Base-by-base conservation (phyloP, 2,888 invertebrate species). In the Volucella inflata region DNA sequence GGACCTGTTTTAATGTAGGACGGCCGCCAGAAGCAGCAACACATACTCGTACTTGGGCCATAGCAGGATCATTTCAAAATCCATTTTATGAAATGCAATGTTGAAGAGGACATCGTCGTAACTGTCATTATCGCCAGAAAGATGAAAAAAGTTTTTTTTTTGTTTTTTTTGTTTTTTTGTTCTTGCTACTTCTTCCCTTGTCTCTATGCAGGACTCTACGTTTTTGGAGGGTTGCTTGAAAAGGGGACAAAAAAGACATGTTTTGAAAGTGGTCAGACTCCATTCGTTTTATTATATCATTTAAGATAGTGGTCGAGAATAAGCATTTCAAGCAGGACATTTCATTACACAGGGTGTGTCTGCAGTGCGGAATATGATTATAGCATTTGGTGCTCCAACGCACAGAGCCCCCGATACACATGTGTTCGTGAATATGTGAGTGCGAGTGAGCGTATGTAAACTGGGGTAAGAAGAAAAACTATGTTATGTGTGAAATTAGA, bases 11-110 rank as follows among this genome's bases (percentile, higher is more conserved):
- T 60, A 51, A 57, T 78, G 55, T 72, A 77, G 67, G 59, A 60
- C 62, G 71, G 30, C 76, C 67, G 64, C n/a, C n/a, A n/a, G n/a
- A 64, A 38, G 36, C 36, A 74, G 55, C 55, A 68, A 30, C 30
- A 30, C 30, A 30, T 30, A 30, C 6, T 30, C 30, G 30, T 30
- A 30, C 30, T 30, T 30, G 4, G 4, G 30, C 6, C 53, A 48
- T 10, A 75, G 50, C 44, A 50, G 64, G 76, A 81, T 85, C 67
- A 76, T 85, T 81, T 81, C 68, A 72, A 81, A 85, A 85, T 81
- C 76, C 81, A 85, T 85, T 85, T 81, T 85, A 85, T 72, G 76
- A 77, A 64, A 81, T 85, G 81, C 85, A 85, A 64, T 81, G 81
- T 30, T 30, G 59, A 51, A 68, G 50, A 81, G 80, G 71, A 80